Evolutionary conservation across 1,140 invertebrate species (phyloP), one percentile per base, ranked within the genome.

Genomic region (Ericerus pela): DNA sequence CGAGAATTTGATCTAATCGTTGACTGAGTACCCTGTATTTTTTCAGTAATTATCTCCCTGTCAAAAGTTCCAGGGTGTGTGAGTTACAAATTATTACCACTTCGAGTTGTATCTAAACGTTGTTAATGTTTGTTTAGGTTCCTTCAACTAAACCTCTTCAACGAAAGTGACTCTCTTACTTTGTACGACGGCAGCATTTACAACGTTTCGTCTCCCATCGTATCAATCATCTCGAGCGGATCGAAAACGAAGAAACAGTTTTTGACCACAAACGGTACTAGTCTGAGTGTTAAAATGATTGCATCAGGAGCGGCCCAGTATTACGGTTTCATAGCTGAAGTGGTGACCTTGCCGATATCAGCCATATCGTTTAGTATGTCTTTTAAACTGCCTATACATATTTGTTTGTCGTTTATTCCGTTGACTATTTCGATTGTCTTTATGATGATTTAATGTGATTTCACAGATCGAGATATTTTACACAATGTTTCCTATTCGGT

Each of bases 241-340:
- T 79, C 78, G 57, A 73, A 75, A 0, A 70, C 80, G 52, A 82
- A 87, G 47, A 87, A 85, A 59, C 79, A 77, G 59, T 75, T 91
- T 28, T 86, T 88, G 59, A 80, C 71, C 64, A 88, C 84, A 0
- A 73, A 73, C 51, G 78, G 80, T 18, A 79, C 86, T 0, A 88
- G 86, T 62, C 72, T 99, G 53, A 94, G 90, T 64, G 73, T 99
- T 2, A 85, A 90, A 67, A 69, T 99, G 11, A 91, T 96, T 65
- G 91, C 93, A 27, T 95, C 92, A 59, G 93, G 94, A 31, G 93
- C 92, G 0, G 88, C 88, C 38, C 82, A 80, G 26, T 74, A 79
- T n/a, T 86, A 95, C 69, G 96, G 96, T 54, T 99, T 99, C 67
- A 88, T 99, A 61, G 96, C 95, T 14, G 95, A 99, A 74, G 79